These are phyloP conservation scores for Bombyx mandarina DNA, from an alignment of 1,140 invertebrate genomes.

Conservation along the genomic window DNA sequence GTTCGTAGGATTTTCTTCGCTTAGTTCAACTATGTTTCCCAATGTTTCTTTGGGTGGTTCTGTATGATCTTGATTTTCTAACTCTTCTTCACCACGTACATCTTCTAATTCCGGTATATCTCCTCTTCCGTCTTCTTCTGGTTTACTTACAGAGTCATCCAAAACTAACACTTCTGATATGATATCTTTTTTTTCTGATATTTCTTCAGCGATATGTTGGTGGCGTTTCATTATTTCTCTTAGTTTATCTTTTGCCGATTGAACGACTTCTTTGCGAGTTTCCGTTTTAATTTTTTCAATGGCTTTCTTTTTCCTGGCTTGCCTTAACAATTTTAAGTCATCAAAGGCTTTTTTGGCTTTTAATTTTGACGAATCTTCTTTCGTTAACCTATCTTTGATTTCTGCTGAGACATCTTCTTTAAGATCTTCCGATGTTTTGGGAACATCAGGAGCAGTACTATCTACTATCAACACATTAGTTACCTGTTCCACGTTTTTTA, in stretches of 20 bases:
- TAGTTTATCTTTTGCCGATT: slow-evolving; percentile 66
- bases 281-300: slow-evolving; percentile 60
- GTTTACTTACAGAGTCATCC: slow-evolving; percentile 7
- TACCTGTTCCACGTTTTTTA: not conserved
- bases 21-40: slow-evolving; percentile 10
- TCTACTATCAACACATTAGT: not conserved
- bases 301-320: slow-evolving; percentile 51
- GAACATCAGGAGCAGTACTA: not conserved
- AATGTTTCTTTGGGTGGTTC: slow-evolving; percentile 15
- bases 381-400: not conserved
- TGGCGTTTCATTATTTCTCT: slow-evolving; percentile 67
- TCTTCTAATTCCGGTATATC: slow-evolving; percentile 43
- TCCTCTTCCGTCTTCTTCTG: slow-evolving; percentile 36
- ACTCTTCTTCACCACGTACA: slow-evolving; percentile 6
- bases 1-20: slow-evolving; percentile 29
- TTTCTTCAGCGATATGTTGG: slow-evolving; percentile 56
- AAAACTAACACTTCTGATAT: slow-evolving; percentile 17
- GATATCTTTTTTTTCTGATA: slow-evolving; percentile 31
- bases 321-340: slow-evolving; percentile 36
- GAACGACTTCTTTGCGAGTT: slow-evolving; percentile 59
- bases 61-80: slow-evolving; percentile 7
- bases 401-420: not conserved
- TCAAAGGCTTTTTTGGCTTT: slow-evolving; percentile 42
- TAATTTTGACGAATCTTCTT: slow-evolving; percentile 9
- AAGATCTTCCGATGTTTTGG: not conserved